Evolutionary conservation across 2,113 vertebrate species (phyloP), one percentile per base, ranked within the genome.

Genomic region (Tricholaema leucomelas): DNA sequence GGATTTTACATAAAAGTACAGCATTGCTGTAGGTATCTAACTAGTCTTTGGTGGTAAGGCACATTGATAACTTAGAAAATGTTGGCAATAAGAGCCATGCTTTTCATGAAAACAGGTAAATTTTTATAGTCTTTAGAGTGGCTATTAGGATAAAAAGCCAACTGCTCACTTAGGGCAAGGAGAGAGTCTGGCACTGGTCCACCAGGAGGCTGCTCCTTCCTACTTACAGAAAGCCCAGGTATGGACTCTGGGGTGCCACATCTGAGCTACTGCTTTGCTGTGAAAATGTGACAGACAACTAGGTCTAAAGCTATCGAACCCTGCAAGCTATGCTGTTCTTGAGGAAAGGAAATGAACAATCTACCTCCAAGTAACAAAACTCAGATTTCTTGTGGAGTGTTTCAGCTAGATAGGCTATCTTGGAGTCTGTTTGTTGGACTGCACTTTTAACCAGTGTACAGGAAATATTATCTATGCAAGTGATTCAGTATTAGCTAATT

Each of bases 401-500:
- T 94, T 80, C 69, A 66, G 81, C 44, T 67, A 92, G 35, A 40
- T 33, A 23, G 28, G 21, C 24, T 40, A 16, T 50, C 30, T 78
- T 71, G 23, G 33, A 90, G 70, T 82, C 59, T 64, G 71, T 70
- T 60, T 81, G 60, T 58, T 38, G 44, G 85, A 80, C 35, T 48
- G 33, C 36, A 52, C 70, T 96, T 95, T 79, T 92, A 91, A 91
- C 5, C 38, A 80, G 56, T 83, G 36, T 56, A 87, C 36, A 86
- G 71, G 81, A 85, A 91, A 88, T 69, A 69, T 84, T 95, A 92
- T 79, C 90, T 92, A 82, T 83, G 87, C 93, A 93, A 94, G 86
- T 89, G 91, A 96, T 94, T 94, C 87, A 25, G 85, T 85, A 60
- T 90, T 93, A 96, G 90, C 97, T 97, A 96, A 97, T 94, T 89